Conservation (phyloP, 2,888 invertebrate genomes). For the Megamerina dolium region DNA sequence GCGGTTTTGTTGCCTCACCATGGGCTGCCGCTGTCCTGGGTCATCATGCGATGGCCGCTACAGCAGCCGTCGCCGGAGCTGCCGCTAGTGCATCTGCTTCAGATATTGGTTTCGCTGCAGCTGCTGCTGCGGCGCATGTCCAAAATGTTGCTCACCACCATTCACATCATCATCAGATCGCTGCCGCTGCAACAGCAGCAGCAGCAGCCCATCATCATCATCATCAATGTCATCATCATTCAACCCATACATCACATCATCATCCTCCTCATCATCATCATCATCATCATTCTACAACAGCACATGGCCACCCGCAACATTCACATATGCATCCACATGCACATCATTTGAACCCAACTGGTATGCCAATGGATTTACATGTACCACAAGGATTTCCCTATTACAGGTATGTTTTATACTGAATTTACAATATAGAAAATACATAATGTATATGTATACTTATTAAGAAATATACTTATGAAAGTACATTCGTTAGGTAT, state of each 20-base stretch:
- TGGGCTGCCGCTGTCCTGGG: conserved; percentile 74
- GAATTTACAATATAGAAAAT: no score
- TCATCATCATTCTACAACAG: conserved; percentile 51
- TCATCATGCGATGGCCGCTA: conserved; percentile 47
- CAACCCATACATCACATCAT: conserved; percentile 33
- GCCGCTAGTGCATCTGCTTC: no score
- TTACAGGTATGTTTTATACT: conserved; percentile 62
- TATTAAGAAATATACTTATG: no score
- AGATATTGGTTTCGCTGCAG: conserved; percentile 47
- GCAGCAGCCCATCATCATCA: conserved; percentile 44
- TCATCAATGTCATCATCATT: conserved; percentile 32
- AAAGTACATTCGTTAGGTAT: no score
- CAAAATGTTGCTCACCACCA: conserved; percentile 50
- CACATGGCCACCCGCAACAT: no score
- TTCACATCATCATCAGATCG: conserved; percentile 36
- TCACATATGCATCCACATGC: conserved; percentile 56
- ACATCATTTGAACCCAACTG: conserved; percentile 52
- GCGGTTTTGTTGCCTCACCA: conserved; percentile 68
- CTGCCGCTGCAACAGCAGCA: conserved; percentile 44
- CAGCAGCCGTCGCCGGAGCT: conserved; percentile 30
- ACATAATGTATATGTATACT: no score
- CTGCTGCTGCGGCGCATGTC: conserved; percentile 51
- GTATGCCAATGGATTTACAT: conserved; percentile 86
- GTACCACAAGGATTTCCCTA: conserved; percentile 88
- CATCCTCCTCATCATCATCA: conserved; percentile 35